A percentile compares a stretch with the other conserved stretches of the same genome.
Evolutionary conservation across 1,140 invertebrate species (phyloP).

Genomic region (Geopemphigus sp.): DNA sequence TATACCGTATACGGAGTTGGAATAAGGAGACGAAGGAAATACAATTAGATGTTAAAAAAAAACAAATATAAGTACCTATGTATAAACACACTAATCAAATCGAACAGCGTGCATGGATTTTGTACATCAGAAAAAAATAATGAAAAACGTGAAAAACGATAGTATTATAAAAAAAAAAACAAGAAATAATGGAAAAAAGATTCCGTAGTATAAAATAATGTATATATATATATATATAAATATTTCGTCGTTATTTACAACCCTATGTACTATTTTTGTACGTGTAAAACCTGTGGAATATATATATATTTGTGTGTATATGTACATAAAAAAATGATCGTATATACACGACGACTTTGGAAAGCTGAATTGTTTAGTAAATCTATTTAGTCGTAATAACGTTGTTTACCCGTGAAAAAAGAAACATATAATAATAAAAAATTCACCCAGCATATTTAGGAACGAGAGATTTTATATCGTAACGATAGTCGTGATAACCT

Average conservation of each 20-base stretch:
- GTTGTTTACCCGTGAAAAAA: too few relatives aligned
- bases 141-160: too few relatives aligned
- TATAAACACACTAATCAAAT: conserved; percentile 32
- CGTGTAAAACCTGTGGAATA: neutral
- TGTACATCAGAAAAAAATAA: conserved; percentile 30
- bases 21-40: neutral
- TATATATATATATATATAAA: conserved; percentile 27
- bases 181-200: conserved; percentile 6
- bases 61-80: neutral
- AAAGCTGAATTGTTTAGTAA: conserved; percentile 43
- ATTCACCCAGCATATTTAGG: too few relatives aligned
- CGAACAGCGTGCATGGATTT: conserved; percentile 44
- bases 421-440: neutral
- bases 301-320: neutral
- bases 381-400: too few relatives aligned
- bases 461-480: too few relatives aligned
- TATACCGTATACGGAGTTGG: too few relatives aligned
- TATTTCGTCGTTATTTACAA: conserved; percentile 45
- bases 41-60: neutral
- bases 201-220: conserved; percentile 13
- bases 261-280: neutral
- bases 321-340: conserved; percentile 33
- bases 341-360: conserved; percentile 46
- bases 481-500: too few relatives aligned
- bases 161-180: conserved; percentile 8